Conservation (phyloP, 2,113 vertebrate genomes). For the Sebastes schlegelii region DNA sequence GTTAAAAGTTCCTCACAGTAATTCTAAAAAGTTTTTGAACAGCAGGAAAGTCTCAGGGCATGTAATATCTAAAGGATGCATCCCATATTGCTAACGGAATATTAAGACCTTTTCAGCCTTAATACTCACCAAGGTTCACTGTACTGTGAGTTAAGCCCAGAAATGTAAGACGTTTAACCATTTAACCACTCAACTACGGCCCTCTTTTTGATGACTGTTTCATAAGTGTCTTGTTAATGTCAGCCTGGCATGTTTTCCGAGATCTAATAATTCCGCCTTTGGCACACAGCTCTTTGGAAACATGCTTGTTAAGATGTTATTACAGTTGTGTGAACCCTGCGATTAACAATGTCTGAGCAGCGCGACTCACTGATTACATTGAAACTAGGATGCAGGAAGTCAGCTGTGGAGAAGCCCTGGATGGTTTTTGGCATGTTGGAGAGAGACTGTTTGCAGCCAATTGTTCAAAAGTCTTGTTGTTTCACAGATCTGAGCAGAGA, state of each 20-base stretch:
- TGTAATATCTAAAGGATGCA: background rate
- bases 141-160: background rate
- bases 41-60: background rate
- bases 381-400: constrained; percentile 65
- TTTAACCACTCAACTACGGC: background rate
- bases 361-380: constrained; percentile 62
- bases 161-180: background rate
- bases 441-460: constrained; percentile 46
- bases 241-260: constrained; percentile 34
- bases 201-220: constrained; percentile 26
- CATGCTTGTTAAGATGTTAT: constrained; percentile 66
- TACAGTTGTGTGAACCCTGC: constrained; percentile 61
- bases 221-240: constrained; percentile 28
- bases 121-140: background rate
- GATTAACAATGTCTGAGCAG: constrained; percentile 66
- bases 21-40: background rate
- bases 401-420: constrained; percentile 71
- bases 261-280: constrained; percentile 52
- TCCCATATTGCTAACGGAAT: background rate
- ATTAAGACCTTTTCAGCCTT: background rate
- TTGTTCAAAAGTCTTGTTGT: constrained; percentile 59
- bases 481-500: constrained; percentile 53
- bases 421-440: constrained; percentile 51
- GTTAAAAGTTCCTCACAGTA: too few relatives aligned
- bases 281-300: constrained; percentile 46